Evolutionary conservation across 2,888 invertebrate species (phyloP).

Genomic region (Mantis religiosa): DNA sequence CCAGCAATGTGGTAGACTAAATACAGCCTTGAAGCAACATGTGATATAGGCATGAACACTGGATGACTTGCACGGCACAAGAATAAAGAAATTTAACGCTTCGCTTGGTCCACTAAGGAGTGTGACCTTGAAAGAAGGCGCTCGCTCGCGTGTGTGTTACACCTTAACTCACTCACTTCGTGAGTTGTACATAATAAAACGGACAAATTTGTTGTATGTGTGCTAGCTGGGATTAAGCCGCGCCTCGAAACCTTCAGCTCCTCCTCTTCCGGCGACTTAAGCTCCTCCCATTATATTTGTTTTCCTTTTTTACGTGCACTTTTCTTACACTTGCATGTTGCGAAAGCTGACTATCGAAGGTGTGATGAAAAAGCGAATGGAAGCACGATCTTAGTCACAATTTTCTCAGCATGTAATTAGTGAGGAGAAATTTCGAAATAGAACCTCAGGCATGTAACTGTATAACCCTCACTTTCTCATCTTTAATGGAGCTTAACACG

Average conservation of each 20-base stretch:
- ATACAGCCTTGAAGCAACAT: background rate
- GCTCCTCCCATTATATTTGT: background rate
- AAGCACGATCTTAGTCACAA: background rate
- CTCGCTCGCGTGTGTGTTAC: background rate
- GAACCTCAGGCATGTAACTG: background rate
- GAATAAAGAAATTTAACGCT: background rate
- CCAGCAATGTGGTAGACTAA: no score
- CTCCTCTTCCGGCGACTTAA: background rate
- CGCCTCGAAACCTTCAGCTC: background rate
- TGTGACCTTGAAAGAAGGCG: background rate
- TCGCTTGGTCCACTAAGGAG: background rate
- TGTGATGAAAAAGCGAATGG: background rate
- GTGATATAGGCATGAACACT: background rate
- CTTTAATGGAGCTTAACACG: background rate
- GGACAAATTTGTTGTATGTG: background rate
- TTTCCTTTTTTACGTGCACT: background rate
- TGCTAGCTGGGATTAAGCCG: background rate
- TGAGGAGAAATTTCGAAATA: background rate
- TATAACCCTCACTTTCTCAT: background rate
- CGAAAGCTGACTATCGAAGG: background rate
- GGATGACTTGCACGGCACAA: background rate
- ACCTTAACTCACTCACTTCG: background rate
- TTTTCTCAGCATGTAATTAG: background rate
- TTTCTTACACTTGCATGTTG: background rate
- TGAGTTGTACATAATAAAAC: background rate